Evolutionary conservation across 2,797 vertebrate genomes (phyloP).

Genomic region (Phoxinus dragarum): DNA sequence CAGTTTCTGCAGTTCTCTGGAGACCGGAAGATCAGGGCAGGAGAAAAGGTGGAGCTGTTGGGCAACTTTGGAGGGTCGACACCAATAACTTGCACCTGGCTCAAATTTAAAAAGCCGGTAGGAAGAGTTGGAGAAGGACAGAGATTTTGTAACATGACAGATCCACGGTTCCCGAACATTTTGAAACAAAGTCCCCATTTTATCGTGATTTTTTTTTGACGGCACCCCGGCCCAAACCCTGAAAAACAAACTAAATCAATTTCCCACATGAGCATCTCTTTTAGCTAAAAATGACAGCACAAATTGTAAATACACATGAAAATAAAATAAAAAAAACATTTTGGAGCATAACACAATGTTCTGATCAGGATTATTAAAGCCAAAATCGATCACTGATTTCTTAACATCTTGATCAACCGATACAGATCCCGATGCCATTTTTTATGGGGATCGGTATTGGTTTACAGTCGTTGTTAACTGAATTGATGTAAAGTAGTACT

Average conservation of each 20-base stretch:
- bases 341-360: neutral
- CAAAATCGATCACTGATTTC: neutral
- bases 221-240: neutral
- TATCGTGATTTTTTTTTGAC: neutral
- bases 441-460: neutral
- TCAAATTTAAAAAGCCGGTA: conserved; percentile 97
- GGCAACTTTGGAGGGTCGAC: conserved; percentile 89
- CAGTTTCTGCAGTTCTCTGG: conserved; percentile 94
- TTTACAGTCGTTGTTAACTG: neutral
- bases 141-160: neutral
- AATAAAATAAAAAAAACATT: neutral
- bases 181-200: neutral
- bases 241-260: neutral
- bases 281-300: neutral
- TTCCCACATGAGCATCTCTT: neutral
- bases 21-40: conserved; percentile 92
- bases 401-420: neutral
- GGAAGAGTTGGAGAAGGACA: conserved; percentile 46
- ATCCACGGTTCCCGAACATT: neutral
- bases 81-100: conserved; percentile 92
- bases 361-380: neutral
- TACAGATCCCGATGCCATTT: neutral
- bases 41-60: conserved; percentile 90
- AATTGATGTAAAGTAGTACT: neutral
- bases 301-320: too few relatives aligned